Evolutionary conservation across 1,140 invertebrate genomes (phyloP).

Genomic region (Drosophila nebulosa): DNA sequence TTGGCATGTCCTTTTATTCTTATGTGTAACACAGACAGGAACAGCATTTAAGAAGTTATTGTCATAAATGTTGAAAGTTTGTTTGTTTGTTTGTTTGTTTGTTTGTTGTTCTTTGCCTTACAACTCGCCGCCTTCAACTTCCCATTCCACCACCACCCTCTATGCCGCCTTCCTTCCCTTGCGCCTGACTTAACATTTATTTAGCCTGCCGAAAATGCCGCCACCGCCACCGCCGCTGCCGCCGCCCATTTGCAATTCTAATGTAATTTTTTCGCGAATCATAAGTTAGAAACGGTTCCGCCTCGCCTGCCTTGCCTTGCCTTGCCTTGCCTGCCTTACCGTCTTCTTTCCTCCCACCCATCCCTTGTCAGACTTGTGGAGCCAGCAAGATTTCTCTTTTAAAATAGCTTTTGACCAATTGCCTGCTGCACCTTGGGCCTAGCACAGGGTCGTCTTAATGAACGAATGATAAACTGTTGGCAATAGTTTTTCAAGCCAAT

Average conservation of each 20-base stretch:
- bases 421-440: slow-evolving; percentile 35
- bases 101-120: not conserved
- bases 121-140: not conserved
- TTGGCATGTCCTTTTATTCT: slow-evolving; percentile 45
- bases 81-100: slow-evolving; percentile 47
- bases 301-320: too few relatives aligned
- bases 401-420: slow-evolving; percentile 57
- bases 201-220: slow-evolving; percentile 30
- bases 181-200: slow-evolving; percentile 66
- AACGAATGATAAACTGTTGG: too few relatives aligned
- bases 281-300: slow-evolving; percentile 60
- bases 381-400: slow-evolving; percentile 37
- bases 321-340: too few relatives aligned
- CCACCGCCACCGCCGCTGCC: slow-evolving; percentile 9
- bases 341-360: not conserved
- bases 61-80: slow-evolving; percentile 78
- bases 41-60: slow-evolving; percentile 78
- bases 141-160: too few relatives aligned
- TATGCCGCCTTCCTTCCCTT: slow-evolving; percentile 19
- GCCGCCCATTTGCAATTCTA: slow-evolving; percentile 73
- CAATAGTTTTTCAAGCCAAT: not conserved
- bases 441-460: too few relatives aligned
- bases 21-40: slow-evolving; percentile 40
- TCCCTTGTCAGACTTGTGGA: slow-evolving; percentile 22
- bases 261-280: slow-evolving; percentile 79